A percentile compares a stretch with the other conserved stretches of the same genome.
phyloP scores from a whole-genome alignment of 2,797 vertebrate species.

The Enteromius unitaeniatus region DNA sequence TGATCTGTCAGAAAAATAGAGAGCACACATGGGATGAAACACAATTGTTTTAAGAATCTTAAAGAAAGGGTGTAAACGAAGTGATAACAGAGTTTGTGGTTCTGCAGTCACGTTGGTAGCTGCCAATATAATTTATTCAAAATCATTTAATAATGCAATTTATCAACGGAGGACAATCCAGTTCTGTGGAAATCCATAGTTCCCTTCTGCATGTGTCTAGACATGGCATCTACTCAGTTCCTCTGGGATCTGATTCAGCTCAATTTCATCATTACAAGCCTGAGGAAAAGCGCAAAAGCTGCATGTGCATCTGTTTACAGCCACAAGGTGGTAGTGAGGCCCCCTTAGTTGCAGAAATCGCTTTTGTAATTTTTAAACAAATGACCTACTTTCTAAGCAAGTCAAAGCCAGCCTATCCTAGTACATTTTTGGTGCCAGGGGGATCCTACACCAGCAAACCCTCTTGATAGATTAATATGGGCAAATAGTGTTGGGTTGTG shows the following conservation, averaged over 20 bases:
- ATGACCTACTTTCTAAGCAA: conserved; percentile 74
- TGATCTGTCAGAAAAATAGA: not conserved
- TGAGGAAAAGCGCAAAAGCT: not conserved
- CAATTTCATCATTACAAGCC: not conserved
- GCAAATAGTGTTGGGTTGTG: conserved; percentile 56
- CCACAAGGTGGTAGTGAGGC: conserved; percentile 74
- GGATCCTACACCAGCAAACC: conserved; percentile 56
- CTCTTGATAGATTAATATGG: conserved; percentile 58
- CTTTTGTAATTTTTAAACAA: conserved; percentile 68
- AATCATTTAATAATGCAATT: not conserved
- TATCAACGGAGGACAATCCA: not conserved
- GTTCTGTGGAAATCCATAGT: not conserved
- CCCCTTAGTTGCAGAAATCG: conserved; percentile 45
- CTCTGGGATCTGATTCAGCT: not conserved
- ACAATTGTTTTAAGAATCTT: not conserved
- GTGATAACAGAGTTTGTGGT: not conserved
- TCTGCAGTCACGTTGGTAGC: not conserved
- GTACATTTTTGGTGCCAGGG: conserved; percentile 60
- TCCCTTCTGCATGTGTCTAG: not conserved
- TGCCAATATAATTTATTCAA: not conserved
- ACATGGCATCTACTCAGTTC: not conserved
- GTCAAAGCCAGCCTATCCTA: conserved; percentile 64
- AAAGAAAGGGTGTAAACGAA: not conserved
- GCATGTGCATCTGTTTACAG: not conserved
- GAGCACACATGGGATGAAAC: not conserved